These are phyloP conservation scores for Serinus canaria DNA, from an alignment of 2,113 vertebrate species.

Conservation along the genomic window DNA sequence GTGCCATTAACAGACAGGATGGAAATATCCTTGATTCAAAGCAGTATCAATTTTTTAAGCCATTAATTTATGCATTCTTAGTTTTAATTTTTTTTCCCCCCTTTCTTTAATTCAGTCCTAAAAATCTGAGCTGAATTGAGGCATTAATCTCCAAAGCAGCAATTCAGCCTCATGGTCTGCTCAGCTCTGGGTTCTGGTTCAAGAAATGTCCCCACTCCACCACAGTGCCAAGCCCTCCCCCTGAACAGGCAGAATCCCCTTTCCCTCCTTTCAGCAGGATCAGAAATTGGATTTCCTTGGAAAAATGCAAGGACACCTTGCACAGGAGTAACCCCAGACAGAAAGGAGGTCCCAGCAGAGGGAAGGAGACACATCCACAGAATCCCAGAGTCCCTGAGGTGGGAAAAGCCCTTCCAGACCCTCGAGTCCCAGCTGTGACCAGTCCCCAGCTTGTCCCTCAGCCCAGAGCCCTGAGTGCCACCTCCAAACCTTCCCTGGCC, in stretches of 20 bases:
- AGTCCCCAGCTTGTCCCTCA: no score
- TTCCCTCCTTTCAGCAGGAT: no score
- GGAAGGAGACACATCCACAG: background rate
- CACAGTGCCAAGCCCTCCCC: background rate
- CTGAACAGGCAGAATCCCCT: background rate
- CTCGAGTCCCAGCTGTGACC: background rate
- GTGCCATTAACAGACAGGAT: background rate
- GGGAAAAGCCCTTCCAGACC: background rate
- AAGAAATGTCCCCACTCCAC: background rate
- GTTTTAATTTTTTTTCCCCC: accelerated
- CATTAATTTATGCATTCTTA: background rate
- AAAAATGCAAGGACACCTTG: no score
- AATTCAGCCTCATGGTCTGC: background rate
- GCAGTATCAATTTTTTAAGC: background rate
- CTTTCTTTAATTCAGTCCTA: background rate
- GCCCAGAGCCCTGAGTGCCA: no score
- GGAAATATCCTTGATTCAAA: background rate
- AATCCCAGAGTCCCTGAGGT: background rate
- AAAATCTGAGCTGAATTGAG: background rate
- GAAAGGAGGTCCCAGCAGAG: background rate
- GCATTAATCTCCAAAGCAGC: background rate
- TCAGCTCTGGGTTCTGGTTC: background rate
- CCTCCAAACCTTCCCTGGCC: no score
- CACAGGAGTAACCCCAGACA: background rate
- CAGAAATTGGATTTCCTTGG: no score